These are phyloP conservation scores for Felis chaus DNA, from an alignment of 2,113 vertebrate genomes.

Conservation along the genomic window DNA sequence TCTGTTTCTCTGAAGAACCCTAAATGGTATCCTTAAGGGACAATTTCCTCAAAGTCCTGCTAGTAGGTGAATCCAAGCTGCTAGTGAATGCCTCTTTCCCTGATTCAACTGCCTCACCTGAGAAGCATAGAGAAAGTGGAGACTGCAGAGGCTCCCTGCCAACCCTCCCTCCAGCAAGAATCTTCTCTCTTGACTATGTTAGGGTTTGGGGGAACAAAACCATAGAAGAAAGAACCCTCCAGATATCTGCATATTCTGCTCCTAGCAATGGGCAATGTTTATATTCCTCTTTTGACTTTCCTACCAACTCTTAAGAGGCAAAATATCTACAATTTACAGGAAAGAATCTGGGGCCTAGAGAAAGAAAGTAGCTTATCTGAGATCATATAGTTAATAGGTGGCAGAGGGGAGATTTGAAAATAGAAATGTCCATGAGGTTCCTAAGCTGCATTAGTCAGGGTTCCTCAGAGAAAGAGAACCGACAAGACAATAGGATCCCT, in stretches of 20 bases:
- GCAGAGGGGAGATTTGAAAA: not conserved
- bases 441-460: not conserved
- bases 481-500: too few relatives aligned
- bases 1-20: not conserved
- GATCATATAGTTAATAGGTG: not conserved
- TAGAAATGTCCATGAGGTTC: not conserved
- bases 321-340: not conserved
- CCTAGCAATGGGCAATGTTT: not conserved
- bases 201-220: not conserved
- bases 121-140: not conserved
- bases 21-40: not conserved
- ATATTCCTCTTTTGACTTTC: not conserved
- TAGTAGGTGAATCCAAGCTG: not conserved
- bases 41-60: not conserved
- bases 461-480: not conserved
- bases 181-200: not conserved
- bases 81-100: not conserved
- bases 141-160: not conserved
- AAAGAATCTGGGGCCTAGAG: not conserved
- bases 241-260: not conserved
- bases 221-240: not conserved
- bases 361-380: not conserved
- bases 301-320: not conserved
- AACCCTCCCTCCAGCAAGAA: not conserved
- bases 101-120: not conserved